A percentile compares a stretch with the other conserved stretches of the same genome.
These are phyloP conservation scores for Cordilura impudica DNA, from an alignment of 2,888 invertebrate genomes.

Conservation along the genomic window DNA sequence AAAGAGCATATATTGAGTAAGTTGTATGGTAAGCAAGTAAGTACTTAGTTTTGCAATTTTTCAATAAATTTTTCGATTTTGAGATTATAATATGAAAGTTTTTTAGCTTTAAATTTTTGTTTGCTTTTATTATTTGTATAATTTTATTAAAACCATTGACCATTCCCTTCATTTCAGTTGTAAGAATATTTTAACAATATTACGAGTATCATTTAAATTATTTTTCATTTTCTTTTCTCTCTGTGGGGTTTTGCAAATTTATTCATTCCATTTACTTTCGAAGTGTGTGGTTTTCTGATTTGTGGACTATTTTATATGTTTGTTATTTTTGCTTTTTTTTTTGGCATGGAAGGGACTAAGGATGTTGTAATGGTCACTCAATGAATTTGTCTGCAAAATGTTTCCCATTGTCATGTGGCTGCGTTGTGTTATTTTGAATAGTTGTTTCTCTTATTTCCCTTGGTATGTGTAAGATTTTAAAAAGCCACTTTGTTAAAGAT, in stretches of 20 bases:
- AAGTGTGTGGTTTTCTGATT: constrained; percentile 14
- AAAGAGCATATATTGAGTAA: too few species aligned
- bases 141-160: too few species aligned
- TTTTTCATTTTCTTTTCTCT: neutral
- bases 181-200: neutral
- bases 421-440: constrained; percentile 43
- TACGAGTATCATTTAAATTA: neutral
- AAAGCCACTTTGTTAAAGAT: constrained; percentile 62
- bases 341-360: neutral
- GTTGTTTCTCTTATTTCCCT: constrained; percentile 54
- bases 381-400: constrained; percentile 46
- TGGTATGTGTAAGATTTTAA: constrained; percentile 60
- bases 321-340: too few species aligned
- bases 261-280: constrained; percentile 27
- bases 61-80: too few species aligned
- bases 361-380: constrained; percentile 58
- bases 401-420: constrained; percentile 1
- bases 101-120: too few species aligned
- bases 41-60: too few species aligned
- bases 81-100: too few species aligned
- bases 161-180: neutral
- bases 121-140: too few species aligned
- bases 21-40: too few species aligned
- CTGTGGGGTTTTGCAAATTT: constrained; percentile 9
- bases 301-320: constrained; percentile 15